Evolutionary conservation across 2,888 invertebrate species (phyloP).

Genomic region (Gastracanthus pulcherrimus): DNA sequence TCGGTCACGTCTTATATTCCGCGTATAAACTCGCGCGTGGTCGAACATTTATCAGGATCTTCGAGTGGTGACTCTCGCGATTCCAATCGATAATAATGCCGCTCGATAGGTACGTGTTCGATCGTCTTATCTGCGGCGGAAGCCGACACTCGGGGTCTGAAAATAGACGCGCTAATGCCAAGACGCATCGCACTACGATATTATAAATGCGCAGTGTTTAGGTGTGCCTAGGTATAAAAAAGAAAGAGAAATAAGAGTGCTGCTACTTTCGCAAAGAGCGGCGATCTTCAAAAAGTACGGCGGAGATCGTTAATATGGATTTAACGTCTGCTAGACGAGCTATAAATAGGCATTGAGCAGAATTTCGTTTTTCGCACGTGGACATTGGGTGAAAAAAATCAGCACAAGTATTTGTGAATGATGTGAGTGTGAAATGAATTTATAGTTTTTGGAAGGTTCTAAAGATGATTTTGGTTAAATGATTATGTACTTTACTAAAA

Average conservation of each 20-base stretch:
- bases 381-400: too few species aligned
- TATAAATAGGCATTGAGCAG: not conserved
- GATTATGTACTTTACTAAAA: too few species aligned
- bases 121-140: not conserved
- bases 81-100: not conserved
- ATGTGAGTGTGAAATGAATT: too few species aligned
- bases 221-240: too few species aligned
- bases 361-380: not conserved
- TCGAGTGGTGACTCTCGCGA: not conserved
- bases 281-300: not conserved
- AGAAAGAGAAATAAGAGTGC: too few species aligned
- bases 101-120: constrained; percentile 2
- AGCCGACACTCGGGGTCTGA: not conserved
- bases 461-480: too few species aligned
- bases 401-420: too few species aligned
- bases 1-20: not conserved
- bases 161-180: not conserved
- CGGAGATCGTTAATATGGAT: not conserved
- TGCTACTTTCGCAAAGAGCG: too few species aligned
- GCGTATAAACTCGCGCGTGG: not conserved
- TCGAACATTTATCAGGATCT: not conserved
- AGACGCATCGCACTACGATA: too few species aligned
- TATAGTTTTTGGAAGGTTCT: too few species aligned
- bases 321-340: not conserved
- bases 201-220: too few species aligned